Evolutionary conservation across 2,797 vertebrate genomes (phyloP).

Genomic region (Dicrostonyx torquatus): DNA sequence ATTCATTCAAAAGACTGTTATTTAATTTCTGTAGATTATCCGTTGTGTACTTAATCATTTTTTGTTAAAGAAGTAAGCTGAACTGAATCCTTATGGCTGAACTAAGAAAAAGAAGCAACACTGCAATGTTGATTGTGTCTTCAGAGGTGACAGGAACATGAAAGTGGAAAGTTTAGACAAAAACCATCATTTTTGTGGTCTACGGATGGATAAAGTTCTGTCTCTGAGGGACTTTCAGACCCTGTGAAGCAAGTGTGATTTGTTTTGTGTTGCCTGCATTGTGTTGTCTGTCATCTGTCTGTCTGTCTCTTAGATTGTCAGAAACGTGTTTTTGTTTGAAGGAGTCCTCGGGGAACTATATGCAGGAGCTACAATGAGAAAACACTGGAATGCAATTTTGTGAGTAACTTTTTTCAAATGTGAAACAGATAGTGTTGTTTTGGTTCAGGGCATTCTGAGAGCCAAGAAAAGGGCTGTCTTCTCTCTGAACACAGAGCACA

Average conservation of each 20-base stretch:
- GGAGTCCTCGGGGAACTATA: background rate
- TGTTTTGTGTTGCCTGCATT: background rate
- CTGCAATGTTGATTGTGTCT: background rate
- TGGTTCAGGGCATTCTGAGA: background rate
- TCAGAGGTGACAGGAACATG: background rate
- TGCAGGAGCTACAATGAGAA: background rate
- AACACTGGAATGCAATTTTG: background rate
- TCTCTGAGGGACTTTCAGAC: background rate
- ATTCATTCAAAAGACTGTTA: background rate
- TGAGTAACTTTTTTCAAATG: slow-evolving; percentile 9
- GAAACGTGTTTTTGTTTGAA: slow-evolving; percentile 11
- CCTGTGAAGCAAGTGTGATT: background rate
- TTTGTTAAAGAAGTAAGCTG: slow-evolving; percentile 20
- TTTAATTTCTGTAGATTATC: background rate
- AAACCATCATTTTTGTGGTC: background rate
- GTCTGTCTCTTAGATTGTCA: background rate
- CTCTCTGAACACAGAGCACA: background rate
- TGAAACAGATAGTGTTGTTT: background rate
- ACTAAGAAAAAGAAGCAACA: background rate
- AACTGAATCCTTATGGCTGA: background rate
- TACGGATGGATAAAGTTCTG: background rate
- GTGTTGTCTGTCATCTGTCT: background rate
- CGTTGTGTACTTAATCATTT: background rate
- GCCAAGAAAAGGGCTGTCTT: background rate
- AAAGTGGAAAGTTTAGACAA: background rate